Base-by-base conservation (phyloP, 2,888 invertebrate species). In the Drosophila austrosaltans region DNA sequence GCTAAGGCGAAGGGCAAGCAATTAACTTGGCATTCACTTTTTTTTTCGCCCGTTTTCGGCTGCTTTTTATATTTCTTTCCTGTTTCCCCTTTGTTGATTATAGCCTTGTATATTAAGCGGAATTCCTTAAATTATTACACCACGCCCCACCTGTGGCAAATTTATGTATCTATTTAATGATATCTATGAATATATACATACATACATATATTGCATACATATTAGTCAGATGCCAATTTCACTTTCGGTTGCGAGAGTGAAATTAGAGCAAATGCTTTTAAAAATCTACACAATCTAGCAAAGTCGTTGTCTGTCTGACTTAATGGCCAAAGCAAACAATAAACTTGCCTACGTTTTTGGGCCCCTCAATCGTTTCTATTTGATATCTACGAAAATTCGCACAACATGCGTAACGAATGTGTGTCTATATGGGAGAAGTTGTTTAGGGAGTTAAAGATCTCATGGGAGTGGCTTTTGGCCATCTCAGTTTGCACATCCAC, bases 1-100 rank as follows among this genome's bases (percentile, higher is more conserved):
- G 78, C 80, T 69, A 79, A 78, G 79, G 74, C 82, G 82, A 85
- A 86, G 82, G 87, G 60, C 79, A 67, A 63, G 59, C 53, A 78
- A 69, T 54, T 54, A 58, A n/a, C 63, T 44, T 60, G 48, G 58
- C 78, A 67, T 79, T 76, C 71, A 79, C 72, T 76, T 82, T 68
- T 72, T 66, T 36, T 8, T 1, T 28, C 4, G 2, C 28, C 28
- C 53, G 67, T 56, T 65, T 20, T 53, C 20, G n/a, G 22, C 20
- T 53, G n/a, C 53, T 53, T 53, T 53, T 36, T 59, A 39, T 59
- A 62, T n/a, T 62, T 36, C 53, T 59, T 63, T 56, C 57, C 44
- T 63, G 63, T 66, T 20, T 22, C 53, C 25, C 28, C 59, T 39
- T 73, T 76, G 69, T 56, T 62, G 53, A 20, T 57, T 56, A 42